Evolutionary conservation across 2,113 vertebrate genomes (phyloP), one percentile per base, ranked within the genome.

Genomic region (Chitala chitala): DNA sequence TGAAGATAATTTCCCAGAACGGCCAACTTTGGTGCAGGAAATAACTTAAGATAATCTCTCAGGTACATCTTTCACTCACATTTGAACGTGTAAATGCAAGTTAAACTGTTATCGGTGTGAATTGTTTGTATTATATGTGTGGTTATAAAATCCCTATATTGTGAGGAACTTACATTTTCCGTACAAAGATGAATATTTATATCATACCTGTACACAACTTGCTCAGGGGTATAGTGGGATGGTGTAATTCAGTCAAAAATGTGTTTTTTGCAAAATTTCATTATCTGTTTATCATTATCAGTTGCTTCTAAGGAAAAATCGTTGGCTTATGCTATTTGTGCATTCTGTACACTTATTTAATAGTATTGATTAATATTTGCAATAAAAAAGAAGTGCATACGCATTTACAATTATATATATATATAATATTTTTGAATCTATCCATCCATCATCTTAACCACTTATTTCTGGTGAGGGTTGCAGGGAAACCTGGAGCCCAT

Each of bases 1-100:
- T 68, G 64, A 68, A 44, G 59, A 63, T 63, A 63, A 46, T 68
- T 24, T 68, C 15, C 22, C 64, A 68, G 40, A 68, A 24, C 40
- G 22, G 9, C n/a, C 64, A 46, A 9, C 40, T 68, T 68, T 48
- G 38, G 42, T 12, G 26, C 22, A 29, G 20, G 53, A 55, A 55
- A 55, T 55, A 55, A n/a, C 7, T 55, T 22, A 5, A 46, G 59
- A 63, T 63, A 63, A 63, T 63, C 59, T 63, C 10, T 46, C 59
- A 36, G 3, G 10, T 38, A 9, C 42, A 29, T 68, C 64, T 24
- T 44, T 44, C 40, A 38, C 64, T 46, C 64, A 68, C 42, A 68
- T 46, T 22, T 46, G 1, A 46, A 66, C n/a, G n/a, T n/a, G n/a
- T 48, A 8, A 24, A 24, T 10, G 26, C 46, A 22, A 68, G n/a